Evolutionary conservation across 2,113 vertebrate species (phyloP), one percentile per base, ranked within the genome.

Genomic region (Lota lota): DNA sequence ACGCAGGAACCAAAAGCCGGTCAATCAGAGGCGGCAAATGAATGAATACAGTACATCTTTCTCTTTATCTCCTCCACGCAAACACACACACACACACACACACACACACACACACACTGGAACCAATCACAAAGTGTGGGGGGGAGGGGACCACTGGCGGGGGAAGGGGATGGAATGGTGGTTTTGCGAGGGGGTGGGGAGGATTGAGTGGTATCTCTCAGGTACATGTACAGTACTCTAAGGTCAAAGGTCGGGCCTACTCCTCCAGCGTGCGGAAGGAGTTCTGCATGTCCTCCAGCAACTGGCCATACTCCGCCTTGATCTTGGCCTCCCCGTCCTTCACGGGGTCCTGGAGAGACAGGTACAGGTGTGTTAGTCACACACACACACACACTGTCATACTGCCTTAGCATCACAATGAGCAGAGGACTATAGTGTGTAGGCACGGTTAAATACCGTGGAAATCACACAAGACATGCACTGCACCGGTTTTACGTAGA

Each of bases 251-350:
- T 22, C 28, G 5, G 7, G 36, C 10, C 83, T 94, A 99, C 77
- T 99, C 97, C 89, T 99, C 97, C 83, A 99, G 91, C 21, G 95
- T 96, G 68, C 97, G 97, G 93, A 99, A 99, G 68, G 90, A 90
- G 33, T 96, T 99, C 92, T 99, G 97, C 97, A 99, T 99, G 79
- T 99, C 97, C 87, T 99, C 97, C 85, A 94, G 80, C 28, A 99
- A 95, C 81, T 98, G 96, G 66, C 93, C 91, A 14, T 95, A 98
- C 77, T 99, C 97, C 0, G 89, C 93, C 88, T 98, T 99, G 78
- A 99, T 97, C 89, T 98, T 99, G 21, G 90, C 80, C 85, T 99
- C 97, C 0, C 97, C 97, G 0, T 99, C 97, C 88, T 98, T 98
- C 79, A 95, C 87, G 0, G 97, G 97, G 85, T 99, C 97, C 97